Conservation (phyloP, 2,888 invertebrate species). For the Pegoplata infirma region DNA sequence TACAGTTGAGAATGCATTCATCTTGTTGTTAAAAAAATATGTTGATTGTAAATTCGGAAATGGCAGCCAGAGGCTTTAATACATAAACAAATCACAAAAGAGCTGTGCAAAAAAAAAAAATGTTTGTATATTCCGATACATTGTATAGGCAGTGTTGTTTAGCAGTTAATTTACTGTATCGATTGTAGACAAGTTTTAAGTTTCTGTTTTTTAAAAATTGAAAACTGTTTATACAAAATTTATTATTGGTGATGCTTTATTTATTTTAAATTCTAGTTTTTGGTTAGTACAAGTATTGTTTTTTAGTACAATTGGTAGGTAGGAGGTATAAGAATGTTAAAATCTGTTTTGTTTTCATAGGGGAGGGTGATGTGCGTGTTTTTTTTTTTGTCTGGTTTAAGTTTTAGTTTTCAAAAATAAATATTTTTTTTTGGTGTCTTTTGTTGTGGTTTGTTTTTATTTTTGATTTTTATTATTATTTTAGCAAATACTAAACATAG, state of each 20-base stretch:
- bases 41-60: constrained; percentile 9
- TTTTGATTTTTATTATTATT: too few relatives aligned
- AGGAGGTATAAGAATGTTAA: constrained; percentile 1
- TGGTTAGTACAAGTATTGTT: background rate
- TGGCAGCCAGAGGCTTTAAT: constrained; percentile 4
- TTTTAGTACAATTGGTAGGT: background rate
- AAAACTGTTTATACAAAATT: constrained; percentile 38
- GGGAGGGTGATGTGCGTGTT: constrained; percentile 42
- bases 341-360: constrained; percentile 30
- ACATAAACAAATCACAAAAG: constrained; percentile 10
- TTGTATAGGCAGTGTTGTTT: background rate
- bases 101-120: background rate
- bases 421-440: constrained; percentile 2
- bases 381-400: too few relatives aligned
- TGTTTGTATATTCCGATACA: background rate
- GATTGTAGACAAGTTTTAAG: background rate
- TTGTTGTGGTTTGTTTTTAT: constrained; percentile 16
- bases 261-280: constrained; percentile 19
- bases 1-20: background rate
- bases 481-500: constrained; percentile 41
- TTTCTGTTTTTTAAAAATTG: constrained; percentile 1
- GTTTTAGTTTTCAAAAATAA: background rate
- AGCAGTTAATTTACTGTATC: constrained; percentile 29
- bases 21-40: constrained; percentile 20
- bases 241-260: constrained; percentile 46